phyloP scores from a whole-genome alignment of 2,888 invertebrate genomes.

The Macrosiphum euphorbiae region DNA sequence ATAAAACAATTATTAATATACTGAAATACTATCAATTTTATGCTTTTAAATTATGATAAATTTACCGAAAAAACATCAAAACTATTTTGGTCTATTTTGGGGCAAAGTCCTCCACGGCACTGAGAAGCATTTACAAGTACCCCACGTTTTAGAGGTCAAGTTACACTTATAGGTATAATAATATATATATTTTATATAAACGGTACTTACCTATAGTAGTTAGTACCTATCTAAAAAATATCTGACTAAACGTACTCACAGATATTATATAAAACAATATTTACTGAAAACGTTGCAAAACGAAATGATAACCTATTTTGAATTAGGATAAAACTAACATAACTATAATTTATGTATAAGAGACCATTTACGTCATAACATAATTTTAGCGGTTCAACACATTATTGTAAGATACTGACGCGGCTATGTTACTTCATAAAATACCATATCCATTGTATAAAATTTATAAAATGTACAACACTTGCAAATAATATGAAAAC shows the following conservation, averaged over 20 bases:
- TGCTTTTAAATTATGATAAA: too few relatives aligned
- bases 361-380: background rate
- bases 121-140: too few relatives aligned
- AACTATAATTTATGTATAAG: background rate
- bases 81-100: too few relatives aligned
- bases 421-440: background rate
- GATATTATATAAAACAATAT: background rate
- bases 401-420: background rate
- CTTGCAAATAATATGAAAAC: background rate
- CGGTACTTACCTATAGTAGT: background rate
- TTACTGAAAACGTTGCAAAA: background rate
- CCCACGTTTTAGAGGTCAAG: too few relatives aligned
- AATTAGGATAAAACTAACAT: background rate
- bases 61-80: too few relatives aligned
- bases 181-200: background rate
- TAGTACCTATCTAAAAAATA: background rate
- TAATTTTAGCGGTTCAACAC: background rate
- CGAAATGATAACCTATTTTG: background rate
- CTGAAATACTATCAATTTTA: too few relatives aligned
- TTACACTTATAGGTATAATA: background rate
- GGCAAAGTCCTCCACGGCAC: too few relatives aligned
- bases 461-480: background rate
- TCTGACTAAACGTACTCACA: background rate
- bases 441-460: background rate
- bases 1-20: too few relatives aligned